Evolutionary conservation across 2,113 vertebrate genomes (phyloP), one percentile per base, ranked within the genome.

Genomic region (Opisthocomus hoazin): DNA sequence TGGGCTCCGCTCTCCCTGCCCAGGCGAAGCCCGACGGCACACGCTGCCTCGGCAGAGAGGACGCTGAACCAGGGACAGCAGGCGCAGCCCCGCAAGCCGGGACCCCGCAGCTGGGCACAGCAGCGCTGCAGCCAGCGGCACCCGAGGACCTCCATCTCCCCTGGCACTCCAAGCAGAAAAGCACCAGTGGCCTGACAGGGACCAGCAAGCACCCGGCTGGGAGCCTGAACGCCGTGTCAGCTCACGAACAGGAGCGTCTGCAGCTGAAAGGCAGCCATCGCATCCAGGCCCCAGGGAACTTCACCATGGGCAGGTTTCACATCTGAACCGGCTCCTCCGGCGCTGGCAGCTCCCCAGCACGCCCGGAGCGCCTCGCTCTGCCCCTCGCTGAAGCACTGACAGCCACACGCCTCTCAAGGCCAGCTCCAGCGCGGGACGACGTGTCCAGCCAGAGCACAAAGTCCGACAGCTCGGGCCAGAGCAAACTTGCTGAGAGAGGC

Each of bases 261-360:
- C 5, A 51, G 81, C 66, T 26, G 32, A n/a, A 54, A 69, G 81
- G 10, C 48, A 78, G 34, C 22, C n/a, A 13, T 7, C 3, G 5
- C 11, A 3, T 18, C 23, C 23, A 30, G 51, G 37, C 27, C 66
- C 24, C 1, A 3, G 63, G 73, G 32, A 61, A 53, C 17, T 6
- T 3, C 15, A 58, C 30, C n/a, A 13, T 0, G 1, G 65, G 29
- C 13, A 36, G 21, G 20, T 64, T 34, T 45, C 13, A 3, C 3
- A 15, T 11, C 56, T 10, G 29, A 70, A 37, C 12, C 32, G 26
- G 54, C 54, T 54, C 7, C n/a, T 20, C 39, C 8, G 11, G 54
- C 1, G 0, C 15, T 3, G 19, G 26, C 41, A 29, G 5, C 30
- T 14, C 50, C 61, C 63, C 1, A 1, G 76, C 22, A 20, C 1